Evolutionary conservation across 2,888 invertebrate species (phyloP).

Genomic region (Lithophane leautieri): DNA sequence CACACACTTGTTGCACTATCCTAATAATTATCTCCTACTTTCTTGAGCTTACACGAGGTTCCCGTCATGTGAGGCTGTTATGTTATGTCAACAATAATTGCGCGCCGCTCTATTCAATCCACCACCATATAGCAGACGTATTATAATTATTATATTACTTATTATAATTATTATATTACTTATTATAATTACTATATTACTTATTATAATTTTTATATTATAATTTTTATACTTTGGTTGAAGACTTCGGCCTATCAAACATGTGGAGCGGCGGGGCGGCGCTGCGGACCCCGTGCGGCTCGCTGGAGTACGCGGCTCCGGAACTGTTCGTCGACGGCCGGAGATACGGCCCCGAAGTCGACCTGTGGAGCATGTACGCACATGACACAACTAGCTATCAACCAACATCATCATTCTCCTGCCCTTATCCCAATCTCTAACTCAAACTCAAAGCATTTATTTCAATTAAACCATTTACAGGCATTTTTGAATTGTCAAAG

Average conservation of each 20-base stretch:
- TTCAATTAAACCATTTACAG: too few species aligned
- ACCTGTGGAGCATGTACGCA: conserved; percentile 94
- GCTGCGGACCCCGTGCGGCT: conserved; percentile 94
- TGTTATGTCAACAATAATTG: neutral
- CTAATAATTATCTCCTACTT: too few species aligned
- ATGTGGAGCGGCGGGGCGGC: conserved; percentile 90
- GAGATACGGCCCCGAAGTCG: conserved; percentile 94
- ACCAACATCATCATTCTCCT: neutral
- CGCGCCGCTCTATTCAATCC: neutral
- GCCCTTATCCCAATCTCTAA: too few species aligned
- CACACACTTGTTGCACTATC: neutral
- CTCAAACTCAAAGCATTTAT: too few species aligned
- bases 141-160: neutral
- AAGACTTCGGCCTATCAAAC: conserved; percentile 94
- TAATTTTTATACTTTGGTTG: conserved; percentile 1
- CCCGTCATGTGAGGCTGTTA: neutral
- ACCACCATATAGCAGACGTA: neutral
- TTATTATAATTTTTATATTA: neutral
- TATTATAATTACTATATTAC: too few species aligned
- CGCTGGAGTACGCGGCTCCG: conserved; percentile 95
- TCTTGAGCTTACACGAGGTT: neutral
- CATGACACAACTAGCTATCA: neutral
- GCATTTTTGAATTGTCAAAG: too few species aligned
- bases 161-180: neutral
- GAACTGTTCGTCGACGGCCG: conserved; percentile 93